Evolutionary conservation across 1,140 invertebrate genomes (phyloP).

Genomic region (Oreohelix idahoensis): DNA sequence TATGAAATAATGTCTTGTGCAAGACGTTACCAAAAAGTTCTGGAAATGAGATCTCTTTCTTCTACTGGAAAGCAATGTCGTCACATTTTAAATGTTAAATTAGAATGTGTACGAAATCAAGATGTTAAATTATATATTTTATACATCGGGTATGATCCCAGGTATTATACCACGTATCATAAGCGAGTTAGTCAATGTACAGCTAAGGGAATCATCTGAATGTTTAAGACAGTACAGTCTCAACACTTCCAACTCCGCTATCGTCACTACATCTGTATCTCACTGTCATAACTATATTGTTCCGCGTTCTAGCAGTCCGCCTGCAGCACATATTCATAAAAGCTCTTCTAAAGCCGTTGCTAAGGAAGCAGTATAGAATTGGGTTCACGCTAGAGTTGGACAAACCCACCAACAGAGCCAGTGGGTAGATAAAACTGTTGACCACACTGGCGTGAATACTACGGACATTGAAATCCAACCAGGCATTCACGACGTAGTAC

Average conservation of each 20-base stretch:
- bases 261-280: slow-evolving; percentile 45
- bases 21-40: too few species aligned
- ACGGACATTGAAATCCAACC: slow-evolving; percentile 56
- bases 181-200: too few species aligned
- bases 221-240: slow-evolving; percentile 46
- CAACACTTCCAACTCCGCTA: slow-evolving; percentile 46
- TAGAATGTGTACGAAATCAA: too few species aligned
- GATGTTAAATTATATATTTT: too few species aligned
- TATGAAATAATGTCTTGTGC: too few species aligned
- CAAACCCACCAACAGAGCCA: slow-evolving; percentile 77
- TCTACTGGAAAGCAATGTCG: too few species aligned
- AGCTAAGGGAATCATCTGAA: too few species aligned
- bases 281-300: slow-evolving; percentile 39
- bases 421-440: slow-evolving; percentile 64
- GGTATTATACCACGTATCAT: too few species aligned
- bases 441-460: slow-evolving; percentile 28
- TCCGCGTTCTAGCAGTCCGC: slow-evolving; percentile 30
- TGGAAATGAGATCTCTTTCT: too few species aligned
- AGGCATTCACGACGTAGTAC: slow-evolving; percentile 60
- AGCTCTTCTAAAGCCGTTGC: slow-evolving; percentile 65
- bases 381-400: slow-evolving; percentile 71
- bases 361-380: slow-evolving; percentile 68
- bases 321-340: slow-evolving; percentile 56
- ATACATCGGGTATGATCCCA: too few species aligned
- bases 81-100: too few species aligned